Evolutionary conservation across 2,888 invertebrate species (phyloP).

Genomic region (Cantharis nigra): DNA sequence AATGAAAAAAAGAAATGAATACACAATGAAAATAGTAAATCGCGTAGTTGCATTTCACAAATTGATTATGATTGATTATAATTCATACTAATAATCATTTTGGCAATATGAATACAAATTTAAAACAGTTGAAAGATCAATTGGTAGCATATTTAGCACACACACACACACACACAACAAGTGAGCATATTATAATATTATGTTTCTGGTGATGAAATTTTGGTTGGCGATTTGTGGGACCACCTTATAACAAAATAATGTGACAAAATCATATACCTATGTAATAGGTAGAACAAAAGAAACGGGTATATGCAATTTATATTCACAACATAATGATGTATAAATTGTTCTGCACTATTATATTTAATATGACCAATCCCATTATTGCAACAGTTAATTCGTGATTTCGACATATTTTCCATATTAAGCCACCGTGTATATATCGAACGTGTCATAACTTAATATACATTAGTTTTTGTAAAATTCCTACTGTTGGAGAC

Average conservation of each 20-base stretch:
- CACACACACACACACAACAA: neutral
- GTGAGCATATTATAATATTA: neutral
- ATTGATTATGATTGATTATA: neutral
- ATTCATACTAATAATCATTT: neutral
- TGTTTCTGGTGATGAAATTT: neutral
- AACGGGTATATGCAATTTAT: constrained; percentile 16
- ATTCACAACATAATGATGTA: constrained; percentile 17
- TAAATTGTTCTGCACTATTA: constrained; percentile 20
- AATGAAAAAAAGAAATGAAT: neutral
- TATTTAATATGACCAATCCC: constrained; percentile 26
- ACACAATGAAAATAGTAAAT: neutral
- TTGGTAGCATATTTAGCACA: neutral
- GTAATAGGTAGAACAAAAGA: neutral
- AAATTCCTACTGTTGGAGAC: neutral
- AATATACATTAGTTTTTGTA: neutral
- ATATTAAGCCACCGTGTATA: constrained; percentile 10
- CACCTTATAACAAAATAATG: neutral
- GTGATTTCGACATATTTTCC: constrained; percentile 26
- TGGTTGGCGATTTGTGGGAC: neutral
- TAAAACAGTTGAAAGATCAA: neutral
- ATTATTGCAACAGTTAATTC: constrained; percentile 25
- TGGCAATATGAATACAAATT: neutral
- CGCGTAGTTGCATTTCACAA: neutral
- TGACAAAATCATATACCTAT: neutral
- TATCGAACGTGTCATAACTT: neutral